A percentile compares a stretch with the other conserved stretches of the same genome.
Evolutionary conservation across 2,888 invertebrate genomes (phyloP).

Genomic region (Cosmia pyralina): DNA sequence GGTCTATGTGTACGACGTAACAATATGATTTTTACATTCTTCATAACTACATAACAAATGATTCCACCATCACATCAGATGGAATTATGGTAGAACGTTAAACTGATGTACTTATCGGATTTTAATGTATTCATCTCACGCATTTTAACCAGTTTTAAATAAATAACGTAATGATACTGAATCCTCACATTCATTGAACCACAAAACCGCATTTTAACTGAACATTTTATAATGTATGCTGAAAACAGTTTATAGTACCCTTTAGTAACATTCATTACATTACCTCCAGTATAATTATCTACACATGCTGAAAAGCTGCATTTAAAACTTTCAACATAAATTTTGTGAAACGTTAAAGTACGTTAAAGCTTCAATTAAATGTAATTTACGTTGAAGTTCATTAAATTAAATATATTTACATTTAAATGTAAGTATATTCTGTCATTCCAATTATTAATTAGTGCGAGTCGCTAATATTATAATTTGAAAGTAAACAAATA

Average conservation of each 20-base stretch:
- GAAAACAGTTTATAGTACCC: neutral
- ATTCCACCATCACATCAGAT: neutral
- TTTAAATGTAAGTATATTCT: neutral
- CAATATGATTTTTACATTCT: no score
- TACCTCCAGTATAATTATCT: neutral
- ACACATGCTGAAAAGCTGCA: conserved; percentile 3
- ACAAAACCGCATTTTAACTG: conserved; percentile 21
- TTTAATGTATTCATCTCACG: neutral
- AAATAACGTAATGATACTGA: neutral
- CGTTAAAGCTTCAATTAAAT: conserved; percentile 12
- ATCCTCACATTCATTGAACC: conserved; percentile 20
- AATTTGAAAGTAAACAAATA: neutral
- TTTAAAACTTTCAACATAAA: conserved; percentile 13
- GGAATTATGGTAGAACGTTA: neutral
- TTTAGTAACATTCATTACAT: conserved; percentile 4
- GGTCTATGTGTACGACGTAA: no score
- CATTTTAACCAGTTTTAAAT: neutral
- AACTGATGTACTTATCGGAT: neutral
- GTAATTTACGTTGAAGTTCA: conserved; percentile 10
- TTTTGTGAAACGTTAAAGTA: conserved; percentile 1
- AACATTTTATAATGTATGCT: conserved; percentile 10
- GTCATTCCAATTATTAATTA: neutral
- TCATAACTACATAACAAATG: no score
- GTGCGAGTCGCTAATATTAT: no score
- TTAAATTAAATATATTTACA: neutral